These are phyloP conservation scores for Tinea pellionella DNA, from an alignment of 2,888 invertebrate genomes.

Conservation along the genomic window DNA sequence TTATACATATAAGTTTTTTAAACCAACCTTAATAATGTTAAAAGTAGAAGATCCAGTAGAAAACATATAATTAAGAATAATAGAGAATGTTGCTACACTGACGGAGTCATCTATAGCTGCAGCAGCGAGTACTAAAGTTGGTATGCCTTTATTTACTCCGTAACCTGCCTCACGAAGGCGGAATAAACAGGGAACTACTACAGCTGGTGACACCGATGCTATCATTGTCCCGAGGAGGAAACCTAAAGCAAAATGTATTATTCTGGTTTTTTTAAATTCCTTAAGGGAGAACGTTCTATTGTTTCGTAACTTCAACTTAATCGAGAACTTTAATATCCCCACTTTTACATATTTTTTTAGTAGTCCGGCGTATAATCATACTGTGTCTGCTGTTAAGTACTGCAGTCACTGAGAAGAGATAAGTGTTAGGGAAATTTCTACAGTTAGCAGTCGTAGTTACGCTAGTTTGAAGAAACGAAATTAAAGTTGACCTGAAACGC, in stretches of 20 bases:
- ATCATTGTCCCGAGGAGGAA: slow-evolving; percentile 82
- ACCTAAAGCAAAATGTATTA: slow-evolving; percentile 27
- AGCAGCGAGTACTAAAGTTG: slow-evolving; percentile 88
- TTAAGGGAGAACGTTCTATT: no score
- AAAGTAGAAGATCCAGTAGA: slow-evolving; percentile 73
- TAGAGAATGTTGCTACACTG: slow-evolving; percentile 89
- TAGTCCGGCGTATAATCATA: no score
- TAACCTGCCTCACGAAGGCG: slow-evolving; percentile 77
- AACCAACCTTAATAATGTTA: slow-evolving; percentile 71
- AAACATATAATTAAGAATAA: slow-evolving; percentile 83
- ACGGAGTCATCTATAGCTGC: slow-evolving; percentile 90
- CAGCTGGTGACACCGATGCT: slow-evolving; percentile 91
- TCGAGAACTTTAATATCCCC: no score
- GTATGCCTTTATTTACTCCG: slow-evolving; percentile 87
- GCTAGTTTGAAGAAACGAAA: no score
- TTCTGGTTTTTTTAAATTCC: not conserved
- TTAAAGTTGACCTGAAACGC: no score
- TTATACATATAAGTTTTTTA: no score
- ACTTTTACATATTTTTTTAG: no score
- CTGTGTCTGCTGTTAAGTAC: no score
- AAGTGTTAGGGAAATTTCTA: no score
- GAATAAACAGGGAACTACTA: slow-evolving; percentile 88
- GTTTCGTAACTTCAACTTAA: no score
- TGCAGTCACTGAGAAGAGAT: no score
- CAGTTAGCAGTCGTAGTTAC: no score